Evolutionary conservation across 2,797 vertebrate species (phyloP).

Genomic region (Mormyrus hasselquistii): DNA sequence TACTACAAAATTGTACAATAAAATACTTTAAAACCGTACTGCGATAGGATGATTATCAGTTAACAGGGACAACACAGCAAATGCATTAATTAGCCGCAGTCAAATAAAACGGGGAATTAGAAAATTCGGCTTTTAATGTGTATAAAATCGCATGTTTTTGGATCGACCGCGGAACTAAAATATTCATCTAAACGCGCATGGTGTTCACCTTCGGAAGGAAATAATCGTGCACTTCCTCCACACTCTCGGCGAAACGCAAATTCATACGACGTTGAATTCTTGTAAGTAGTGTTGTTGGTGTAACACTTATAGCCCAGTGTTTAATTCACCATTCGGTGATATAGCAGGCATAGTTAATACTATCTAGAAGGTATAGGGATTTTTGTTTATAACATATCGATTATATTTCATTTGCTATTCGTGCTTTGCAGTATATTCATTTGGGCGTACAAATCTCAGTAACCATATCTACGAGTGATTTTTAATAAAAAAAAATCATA

Average conservation of each 20-base stretch:
- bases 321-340: not conserved
- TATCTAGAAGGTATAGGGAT: not conserved
- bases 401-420: not conserved
- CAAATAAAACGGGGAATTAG: not conserved
- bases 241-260: constrained; percentile 64
- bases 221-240: constrained; percentile 16
- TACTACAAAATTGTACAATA: not conserved
- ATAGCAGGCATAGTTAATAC: not conserved
- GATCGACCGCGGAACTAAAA: constrained; percentile 3
- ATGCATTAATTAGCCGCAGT: not conserved
- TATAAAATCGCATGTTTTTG: not conserved
- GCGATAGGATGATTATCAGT: not conserved
- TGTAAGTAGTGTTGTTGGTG: not conserved
- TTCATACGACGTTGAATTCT: constrained; percentile 54
- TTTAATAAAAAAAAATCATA: not conserved
- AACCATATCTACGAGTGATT: not conserved
- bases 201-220: constrained; percentile 12
- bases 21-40: not conserved
- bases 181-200: not conserved
- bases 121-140: not conserved
- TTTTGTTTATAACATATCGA: not conserved
- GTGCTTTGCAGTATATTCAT: not conserved
- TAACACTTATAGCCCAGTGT: not conserved
- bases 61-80: not conserved
- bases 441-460: not conserved